Evolutionary conservation across 2,113 vertebrate species (phyloP).

Genomic region (Pan paniscus): DNA sequence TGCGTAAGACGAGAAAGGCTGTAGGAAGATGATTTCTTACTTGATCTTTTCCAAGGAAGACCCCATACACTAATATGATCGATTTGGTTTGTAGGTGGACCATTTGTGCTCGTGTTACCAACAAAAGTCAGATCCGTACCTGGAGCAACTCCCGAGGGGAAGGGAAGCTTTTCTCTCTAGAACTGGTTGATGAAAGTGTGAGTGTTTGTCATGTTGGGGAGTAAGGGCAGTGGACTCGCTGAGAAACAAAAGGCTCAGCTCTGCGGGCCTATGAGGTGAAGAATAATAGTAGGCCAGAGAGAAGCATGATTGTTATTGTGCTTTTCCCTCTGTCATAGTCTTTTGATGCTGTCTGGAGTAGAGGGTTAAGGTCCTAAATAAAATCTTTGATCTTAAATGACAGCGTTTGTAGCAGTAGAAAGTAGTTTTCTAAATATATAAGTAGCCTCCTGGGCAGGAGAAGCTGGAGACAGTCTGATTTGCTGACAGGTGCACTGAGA

Average conservation of each 20-base stretch:
- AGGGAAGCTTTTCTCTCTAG: slow-evolving; percentile 97
- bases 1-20: slow-evolving; percentile 11
- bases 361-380: slow-evolving; percentile 16
- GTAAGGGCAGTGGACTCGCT: slow-evolving; percentile 23
- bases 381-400: slow-evolving; percentile 11
- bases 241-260: slow-evolving; percentile 49
- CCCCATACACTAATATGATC: background rate
- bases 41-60: background rate
- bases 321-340: background rate
- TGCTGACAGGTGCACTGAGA: background rate
- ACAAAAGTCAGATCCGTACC: slow-evolving; percentile 94
- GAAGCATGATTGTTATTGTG: background rate
- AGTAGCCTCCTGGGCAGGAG: background rate
- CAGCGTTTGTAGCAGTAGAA: background rate
- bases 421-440: background rate
- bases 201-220: slow-evolving; percentile 75
- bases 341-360: background rate
- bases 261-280: background rate
- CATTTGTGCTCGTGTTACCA: slow-evolving; percentile 95
- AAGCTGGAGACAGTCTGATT: background rate
- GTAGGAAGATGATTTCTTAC: background rate
- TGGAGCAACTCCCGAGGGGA: slow-evolving; percentile 99
- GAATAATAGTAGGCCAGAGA: background rate
- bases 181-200: slow-evolving; percentile 97
- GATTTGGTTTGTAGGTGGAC: slow-evolving; percentile 91